These are phyloP conservation scores for Puma concolor DNA, from an alignment of 2,113 vertebrate genomes.

Conservation along the genomic window DNA sequence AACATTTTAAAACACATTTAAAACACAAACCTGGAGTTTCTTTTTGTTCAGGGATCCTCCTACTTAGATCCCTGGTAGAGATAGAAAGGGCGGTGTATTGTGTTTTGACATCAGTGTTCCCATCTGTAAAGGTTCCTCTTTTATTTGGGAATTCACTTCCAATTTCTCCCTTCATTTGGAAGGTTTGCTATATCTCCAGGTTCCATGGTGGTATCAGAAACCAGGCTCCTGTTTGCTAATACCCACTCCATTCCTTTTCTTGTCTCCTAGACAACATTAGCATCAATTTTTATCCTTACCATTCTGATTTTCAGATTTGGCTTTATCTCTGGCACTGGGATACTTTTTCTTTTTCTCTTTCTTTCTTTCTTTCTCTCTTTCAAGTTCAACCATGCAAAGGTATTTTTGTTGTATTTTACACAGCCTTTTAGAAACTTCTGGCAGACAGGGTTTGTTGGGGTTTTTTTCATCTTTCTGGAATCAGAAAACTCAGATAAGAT, in stretches of 20 bases:
- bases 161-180: background rate
- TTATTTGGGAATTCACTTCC: background rate
- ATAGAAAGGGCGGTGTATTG: background rate
- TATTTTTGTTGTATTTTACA: constrained; percentile 5
- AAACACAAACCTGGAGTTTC: background rate
- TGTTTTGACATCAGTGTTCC: background rate
- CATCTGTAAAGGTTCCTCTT: background rate
- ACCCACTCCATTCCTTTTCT: background rate
- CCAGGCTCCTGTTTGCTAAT: background rate
- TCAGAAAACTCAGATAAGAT: constrained; percentile 30
- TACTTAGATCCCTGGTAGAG: background rate
- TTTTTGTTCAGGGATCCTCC: background rate
- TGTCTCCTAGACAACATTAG: background rate
- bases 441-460: background rate
- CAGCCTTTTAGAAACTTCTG: background rate
- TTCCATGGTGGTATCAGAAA: background rate
- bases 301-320: background rate
- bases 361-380: background rate
- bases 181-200: background rate
- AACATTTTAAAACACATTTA: background rate
- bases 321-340: constrained; percentile 5
- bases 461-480: background rate
- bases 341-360: background rate
- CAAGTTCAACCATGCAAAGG: background rate
- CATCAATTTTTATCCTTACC: background rate